Base-by-base conservation (phyloP, 1,140 invertebrate species). In the Glomeris maerens region DNA sequence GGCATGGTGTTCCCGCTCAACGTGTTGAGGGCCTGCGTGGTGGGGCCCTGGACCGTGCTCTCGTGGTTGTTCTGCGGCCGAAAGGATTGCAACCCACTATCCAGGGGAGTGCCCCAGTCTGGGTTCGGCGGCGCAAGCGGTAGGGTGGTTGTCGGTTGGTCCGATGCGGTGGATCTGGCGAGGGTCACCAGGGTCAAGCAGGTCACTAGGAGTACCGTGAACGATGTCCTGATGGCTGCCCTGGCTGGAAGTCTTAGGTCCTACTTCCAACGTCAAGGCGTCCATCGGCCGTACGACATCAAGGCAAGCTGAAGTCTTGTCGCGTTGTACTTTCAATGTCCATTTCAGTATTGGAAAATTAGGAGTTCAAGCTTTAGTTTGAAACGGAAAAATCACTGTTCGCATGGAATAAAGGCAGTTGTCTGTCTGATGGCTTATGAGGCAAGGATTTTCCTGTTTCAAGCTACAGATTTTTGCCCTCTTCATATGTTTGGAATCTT, bases 141-240 rank as follows among this genome's bases (percentile, higher is more conserved):
- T 2, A 53, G 60, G 45, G 56, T 59, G 51, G 58, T 64, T 0
- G 65, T 74, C 13, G 63, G 64, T 0, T 75, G 72, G 71, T 73
- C 72, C 3, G 64, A 66, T 2, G 62, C 64, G 2, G 64, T 72
- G 47, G 62, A 62, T 2, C 57, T 72, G n/a, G 55, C 64, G 13
- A 62, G 66, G 55, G 60, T 67, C 7, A 57, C 60, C 36, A 56
- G 69, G 5, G 64, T 72, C 23, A 71, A 71, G 51, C 70, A 72
- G 52, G 69, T 74, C 1, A 74, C 73, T 10, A 53, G 75, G 27
- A 73, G 70, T 45, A 69, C 71, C 10, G 59, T 75, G 22, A 75
- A 73, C 57, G 74, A 75, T 55, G 70, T 76, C 1, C 62, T 77
- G 14, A 56, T 77, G 42, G 68, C 73, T 0, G 71, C 73, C 0